Conservation (phyloP, 64 coral and sea anemone genomes). For the Stichodactyla helianthus region DNA sequence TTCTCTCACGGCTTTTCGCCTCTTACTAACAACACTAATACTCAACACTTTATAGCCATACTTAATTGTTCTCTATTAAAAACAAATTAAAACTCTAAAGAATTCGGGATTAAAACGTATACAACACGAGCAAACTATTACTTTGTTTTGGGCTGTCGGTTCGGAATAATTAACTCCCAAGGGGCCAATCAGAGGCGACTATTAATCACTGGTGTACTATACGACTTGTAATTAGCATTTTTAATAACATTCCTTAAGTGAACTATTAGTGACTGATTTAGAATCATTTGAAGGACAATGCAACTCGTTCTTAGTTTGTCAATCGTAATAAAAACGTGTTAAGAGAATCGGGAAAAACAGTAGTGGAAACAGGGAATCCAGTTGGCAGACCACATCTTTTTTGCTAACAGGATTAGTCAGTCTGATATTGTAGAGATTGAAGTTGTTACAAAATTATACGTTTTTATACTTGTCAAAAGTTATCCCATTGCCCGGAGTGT, state of each 20-base stretch:
- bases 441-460: no score
- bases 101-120: neutral
- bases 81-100: neutral
- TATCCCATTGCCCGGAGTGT: no score
- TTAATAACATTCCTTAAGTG: constrained; percentile 29
- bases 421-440: no score
- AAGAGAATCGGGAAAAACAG: neutral
- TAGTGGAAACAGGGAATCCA: neutral
- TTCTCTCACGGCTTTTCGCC: neutral
- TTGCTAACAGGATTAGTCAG: no score
- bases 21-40: neutral
- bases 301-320: neutral
- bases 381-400: neutral
- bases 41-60: neutral
- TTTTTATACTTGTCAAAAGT: no score
- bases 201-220: neutral
- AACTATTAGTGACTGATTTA: neutral
- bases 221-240: neutral
- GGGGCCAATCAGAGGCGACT: neutral
- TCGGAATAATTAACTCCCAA: neutral
- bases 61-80: neutral
- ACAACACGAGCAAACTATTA: neutral
- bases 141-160: neutral
- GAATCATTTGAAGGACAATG: neutral
- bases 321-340: neutral